These are phyloP conservation scores for Strix uralensis DNA, from an alignment of 2,113 vertebrate genomes.

Conservation along the genomic window DNA sequence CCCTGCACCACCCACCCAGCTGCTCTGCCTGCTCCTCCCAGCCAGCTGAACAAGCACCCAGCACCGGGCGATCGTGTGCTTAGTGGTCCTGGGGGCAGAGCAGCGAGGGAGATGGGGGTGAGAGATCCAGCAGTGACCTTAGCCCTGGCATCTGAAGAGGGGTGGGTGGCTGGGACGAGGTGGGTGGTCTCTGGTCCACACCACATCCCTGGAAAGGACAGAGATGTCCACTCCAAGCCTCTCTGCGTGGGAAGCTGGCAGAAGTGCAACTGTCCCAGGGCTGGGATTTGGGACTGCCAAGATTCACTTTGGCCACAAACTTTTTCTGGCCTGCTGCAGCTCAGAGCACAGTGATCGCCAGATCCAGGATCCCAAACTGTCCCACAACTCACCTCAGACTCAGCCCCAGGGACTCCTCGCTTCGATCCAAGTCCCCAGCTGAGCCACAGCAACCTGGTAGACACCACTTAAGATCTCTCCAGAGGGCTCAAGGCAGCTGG, in stretches of 20 bases:
- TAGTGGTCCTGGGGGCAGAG: background rate
- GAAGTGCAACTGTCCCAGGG: background rate
- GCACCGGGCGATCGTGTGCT: accelerated
- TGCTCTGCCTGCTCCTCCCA: background rate
- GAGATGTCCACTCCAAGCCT: background rate
- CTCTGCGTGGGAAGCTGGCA: background rate
- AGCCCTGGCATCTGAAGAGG: background rate
- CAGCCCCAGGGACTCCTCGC: background rate
- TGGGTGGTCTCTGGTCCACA: constrained; percentile 21
- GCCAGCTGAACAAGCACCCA: constrained; percentile 19
- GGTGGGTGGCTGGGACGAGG: background rate
- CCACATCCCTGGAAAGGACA: background rate
- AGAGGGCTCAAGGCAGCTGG: background rate
- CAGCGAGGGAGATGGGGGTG: accelerated
- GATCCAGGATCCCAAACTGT: background rate
- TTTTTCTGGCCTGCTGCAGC: background rate
- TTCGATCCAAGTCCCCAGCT: background rate
- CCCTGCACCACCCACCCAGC: background rate
- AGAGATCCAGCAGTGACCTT: background rate
- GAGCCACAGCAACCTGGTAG: background rate
- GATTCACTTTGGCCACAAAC: background rate
- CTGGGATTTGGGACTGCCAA: background rate
- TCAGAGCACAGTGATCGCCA: background rate
- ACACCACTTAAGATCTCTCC: background rate
- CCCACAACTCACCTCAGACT: background rate